Conservation (phyloP, 2,888 invertebrate genomes). For the Andrena marginata region DNA sequence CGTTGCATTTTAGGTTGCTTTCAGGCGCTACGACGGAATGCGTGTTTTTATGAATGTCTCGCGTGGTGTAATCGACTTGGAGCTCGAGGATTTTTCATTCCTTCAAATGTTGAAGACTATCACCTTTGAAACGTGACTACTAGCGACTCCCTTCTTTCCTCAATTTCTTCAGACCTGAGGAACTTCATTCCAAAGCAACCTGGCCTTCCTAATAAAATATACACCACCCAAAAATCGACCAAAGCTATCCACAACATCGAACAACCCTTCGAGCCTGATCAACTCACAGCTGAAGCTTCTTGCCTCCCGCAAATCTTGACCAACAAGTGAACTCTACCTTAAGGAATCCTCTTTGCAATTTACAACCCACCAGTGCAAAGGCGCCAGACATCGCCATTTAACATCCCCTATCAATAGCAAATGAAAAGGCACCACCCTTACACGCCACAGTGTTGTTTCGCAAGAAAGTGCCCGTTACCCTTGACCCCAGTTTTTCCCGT, state of each 20-base stretch:
- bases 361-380: background rate
- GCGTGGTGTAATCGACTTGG: background rate
- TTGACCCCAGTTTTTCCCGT: background rate
- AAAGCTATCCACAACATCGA: no score
- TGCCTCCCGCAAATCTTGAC: no score
- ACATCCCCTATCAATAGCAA: conserved; percentile 47
- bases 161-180: no score
- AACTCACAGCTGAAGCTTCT: background rate
- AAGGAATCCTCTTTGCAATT: background rate
- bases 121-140: no score
- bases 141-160: no score
- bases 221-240: no score
- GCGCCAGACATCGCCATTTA: conserved; percentile 19
- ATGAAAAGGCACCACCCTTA: conserved; percentile 33
- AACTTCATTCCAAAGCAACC: no score
- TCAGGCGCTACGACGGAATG: no score
- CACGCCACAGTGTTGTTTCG: conserved; percentile 26
- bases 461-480: conserved; percentile 20
- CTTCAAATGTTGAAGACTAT: no score
- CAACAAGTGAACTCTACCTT: background rate
- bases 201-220: no score
- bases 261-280: background rate
- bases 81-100: no score
- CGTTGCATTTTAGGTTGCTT: background rate
- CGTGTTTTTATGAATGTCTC: background rate